Evolutionary conservation across 1,140 invertebrate genomes (phyloP).

Genomic region (Polypedilum vanderplanki): DNA sequence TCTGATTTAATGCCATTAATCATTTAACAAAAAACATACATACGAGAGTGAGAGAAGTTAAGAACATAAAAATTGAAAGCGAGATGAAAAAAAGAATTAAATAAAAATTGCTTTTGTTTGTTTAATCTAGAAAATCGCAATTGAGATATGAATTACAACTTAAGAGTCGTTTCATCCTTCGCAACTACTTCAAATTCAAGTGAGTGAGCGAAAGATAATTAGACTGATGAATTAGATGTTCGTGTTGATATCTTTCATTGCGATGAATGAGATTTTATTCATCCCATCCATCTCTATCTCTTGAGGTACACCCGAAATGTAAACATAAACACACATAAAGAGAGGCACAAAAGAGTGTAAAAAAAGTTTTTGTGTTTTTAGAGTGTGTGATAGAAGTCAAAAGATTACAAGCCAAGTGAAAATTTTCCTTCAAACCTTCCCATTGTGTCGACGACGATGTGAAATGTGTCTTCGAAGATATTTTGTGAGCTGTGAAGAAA

Average conservation of each 20-base stretch:
- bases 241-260: slow-evolving; percentile 13
- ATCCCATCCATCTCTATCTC: neutral
- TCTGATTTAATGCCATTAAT: slow-evolving; percentile 19
- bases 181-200: too few relatives aligned
- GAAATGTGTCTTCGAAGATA: neutral
- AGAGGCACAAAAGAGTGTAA: neutral
- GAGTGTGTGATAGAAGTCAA: neutral
- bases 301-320: neutral
- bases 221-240: slow-evolving; percentile 16
- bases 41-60: neutral
- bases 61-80: too few relatives aligned
- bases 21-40: slow-evolving; percentile 4
- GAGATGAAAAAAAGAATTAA: slow-evolving; percentile 1
- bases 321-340: neutral
- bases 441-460: slow-evolving; percentile 5
- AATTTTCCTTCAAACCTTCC: neutral
- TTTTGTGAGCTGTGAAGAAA: neutral
- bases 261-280: slow-evolving; percentile 3
- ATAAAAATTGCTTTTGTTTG: slow-evolving; percentile 2
- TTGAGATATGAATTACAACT: slow-evolving; percentile 27
- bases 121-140: neutral
- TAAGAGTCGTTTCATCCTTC: slow-evolving; percentile 25
- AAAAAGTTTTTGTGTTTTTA: neutral
- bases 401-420: neutral
- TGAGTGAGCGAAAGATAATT: neutral